Base-by-base conservation (phyloP, 2,888 invertebrate species). In the Drosophila bunnanda region DNA sequence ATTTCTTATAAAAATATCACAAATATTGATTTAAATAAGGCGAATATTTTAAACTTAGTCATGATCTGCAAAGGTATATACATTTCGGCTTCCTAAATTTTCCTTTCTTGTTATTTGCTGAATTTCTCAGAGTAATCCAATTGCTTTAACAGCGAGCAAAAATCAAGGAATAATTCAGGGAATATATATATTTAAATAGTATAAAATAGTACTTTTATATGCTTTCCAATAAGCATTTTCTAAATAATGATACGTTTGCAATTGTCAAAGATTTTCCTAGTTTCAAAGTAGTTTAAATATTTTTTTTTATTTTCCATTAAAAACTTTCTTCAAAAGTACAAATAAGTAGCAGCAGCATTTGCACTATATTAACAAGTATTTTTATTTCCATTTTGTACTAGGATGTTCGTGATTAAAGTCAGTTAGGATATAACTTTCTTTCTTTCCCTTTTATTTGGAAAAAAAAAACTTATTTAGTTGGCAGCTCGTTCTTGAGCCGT, bases 51-150 rank as follows among this genome's bases (percentile, higher is more conserved):
- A 4, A 25, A 25, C 25, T 4, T 25, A 25, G 25, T 25, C 4
- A 25, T 25, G n/a, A n/a, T n/a, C n/a, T n/a, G n/a, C n/a, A n/a
- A n/a, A n/a, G n/a, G n/a, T n/a, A n/a, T n/a, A n/a, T n/a, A n/a
- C n/a, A n/a, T n/a, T n/a, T n/a, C n/a, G n/a, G n/a, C n/a, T n/a
- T n/a, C n/a, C n/a, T n/a, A n/a, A n/a, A n/a, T n/a, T n/a, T n/a
- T n/a, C n/a, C n/a, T n/a, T n/a, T n/a, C n/a, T n/a, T n/a, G n/a
- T 62, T 46, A 62, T 36, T 62, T 22, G 30, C 34, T 13, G 8
- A 28, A 30, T 20, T 56, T 59, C 17, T 57, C 20, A 32, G 30
- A 30, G 30, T 39, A 57, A 59, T 57, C 38, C 57, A 59, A 59
- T 56, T 10, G 38, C n/a, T 56, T 55, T 38, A 9, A 28, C 57